Percentiles rank a stretch among this genome's conserved stretches.
Conservation (phyloP, 2,797 vertebrate species). For the Falco berigora region DNA sequence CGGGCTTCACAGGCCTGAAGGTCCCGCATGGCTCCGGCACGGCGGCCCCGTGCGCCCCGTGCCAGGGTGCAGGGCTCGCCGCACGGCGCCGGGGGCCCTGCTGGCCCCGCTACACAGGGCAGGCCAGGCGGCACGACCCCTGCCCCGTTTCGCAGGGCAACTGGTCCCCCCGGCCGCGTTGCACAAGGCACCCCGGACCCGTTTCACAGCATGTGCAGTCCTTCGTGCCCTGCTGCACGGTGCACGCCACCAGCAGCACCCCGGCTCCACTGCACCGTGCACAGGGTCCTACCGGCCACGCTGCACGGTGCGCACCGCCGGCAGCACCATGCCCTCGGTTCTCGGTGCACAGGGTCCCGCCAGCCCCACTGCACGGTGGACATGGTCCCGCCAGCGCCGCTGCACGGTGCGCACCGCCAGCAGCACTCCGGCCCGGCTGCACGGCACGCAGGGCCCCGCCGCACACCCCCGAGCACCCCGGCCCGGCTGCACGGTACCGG, state of each 20-base stretch:
- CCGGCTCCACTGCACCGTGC: too few relatives aligned
- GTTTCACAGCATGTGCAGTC: not conserved
- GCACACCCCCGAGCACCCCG: too few relatives aligned
- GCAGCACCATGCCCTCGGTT: too few relatives aligned
- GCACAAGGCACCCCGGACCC: not conserved
- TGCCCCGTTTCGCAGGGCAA: not conserved
- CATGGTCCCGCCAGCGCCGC: too few relatives aligned
- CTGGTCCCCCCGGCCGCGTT: too few relatives aligned
- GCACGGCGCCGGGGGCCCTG: rapidly evolving
- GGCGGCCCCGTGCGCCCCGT: not conserved
- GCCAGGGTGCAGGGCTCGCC: rapidly evolving
- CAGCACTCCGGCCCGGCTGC: not conserved
- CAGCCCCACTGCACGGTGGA: not conserved
- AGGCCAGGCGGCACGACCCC: rapidly evolving
- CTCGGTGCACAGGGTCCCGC: too few relatives aligned
- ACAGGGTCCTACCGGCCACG: too few relatives aligned
- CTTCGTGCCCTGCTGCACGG: not conserved
- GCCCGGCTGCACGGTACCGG: too few relatives aligned
- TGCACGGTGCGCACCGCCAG: not conserved
- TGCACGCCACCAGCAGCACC: not conserved
- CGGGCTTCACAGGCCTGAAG: not conserved
- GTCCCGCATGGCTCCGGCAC: not conserved
- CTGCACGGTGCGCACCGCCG: too few relatives aligned
- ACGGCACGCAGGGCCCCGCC: too few relatives aligned
- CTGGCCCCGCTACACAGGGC: rapidly evolving